Conservation (phyloP, 1,140 invertebrate genomes). For the Drosophila repleta region DNA sequence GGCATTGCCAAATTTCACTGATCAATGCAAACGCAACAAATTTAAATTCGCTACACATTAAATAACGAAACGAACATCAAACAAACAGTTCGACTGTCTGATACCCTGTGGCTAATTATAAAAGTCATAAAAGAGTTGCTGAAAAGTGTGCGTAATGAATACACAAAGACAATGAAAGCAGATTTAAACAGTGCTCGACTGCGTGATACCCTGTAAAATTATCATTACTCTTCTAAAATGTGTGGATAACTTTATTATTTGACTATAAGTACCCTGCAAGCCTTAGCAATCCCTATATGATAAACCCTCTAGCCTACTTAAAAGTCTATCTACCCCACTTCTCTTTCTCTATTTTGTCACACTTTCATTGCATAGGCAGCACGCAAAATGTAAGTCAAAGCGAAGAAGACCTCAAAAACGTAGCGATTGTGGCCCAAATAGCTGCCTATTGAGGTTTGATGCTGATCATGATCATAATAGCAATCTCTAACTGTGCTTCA, state of each 20-base stretch:
- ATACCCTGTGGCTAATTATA: not conserved
- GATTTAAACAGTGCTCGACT: not conserved
- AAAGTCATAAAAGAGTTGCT: too few relatives aligned
- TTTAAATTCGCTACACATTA: slow-evolving; percentile 47
- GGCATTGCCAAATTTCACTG: slow-evolving; percentile 45
- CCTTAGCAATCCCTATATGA: too few relatives aligned
- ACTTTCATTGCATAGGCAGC: not conserved
- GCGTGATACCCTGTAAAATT: not conserved
- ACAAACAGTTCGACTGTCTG: not conserved
- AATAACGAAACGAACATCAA: slow-evolving; percentile 11
- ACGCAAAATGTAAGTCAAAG: not conserved
- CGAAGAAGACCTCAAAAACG: slow-evolving; percentile 38
- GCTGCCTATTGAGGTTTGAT: slow-evolving; percentile 8
- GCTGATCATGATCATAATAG: slow-evolving; percentile 14
- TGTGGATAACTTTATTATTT: too few relatives aligned
- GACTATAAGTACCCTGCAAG: too few relatives aligned
- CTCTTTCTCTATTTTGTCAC: not conserved
- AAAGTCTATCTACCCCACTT: not conserved
- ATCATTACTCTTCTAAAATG: too few relatives aligned
- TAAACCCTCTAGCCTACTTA: not conserved
- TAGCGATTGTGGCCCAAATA: slow-evolving; percentile 33
- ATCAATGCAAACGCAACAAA: slow-evolving; percentile 27
- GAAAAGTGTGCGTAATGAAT: not conserved
- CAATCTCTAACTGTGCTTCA: slow-evolving; percentile 25
- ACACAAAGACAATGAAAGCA: not conserved